These are phyloP conservation scores for Bradynema listronoti DNA, from an alignment of 1,140 invertebrate genomes.

Conservation along the genomic window DNA sequence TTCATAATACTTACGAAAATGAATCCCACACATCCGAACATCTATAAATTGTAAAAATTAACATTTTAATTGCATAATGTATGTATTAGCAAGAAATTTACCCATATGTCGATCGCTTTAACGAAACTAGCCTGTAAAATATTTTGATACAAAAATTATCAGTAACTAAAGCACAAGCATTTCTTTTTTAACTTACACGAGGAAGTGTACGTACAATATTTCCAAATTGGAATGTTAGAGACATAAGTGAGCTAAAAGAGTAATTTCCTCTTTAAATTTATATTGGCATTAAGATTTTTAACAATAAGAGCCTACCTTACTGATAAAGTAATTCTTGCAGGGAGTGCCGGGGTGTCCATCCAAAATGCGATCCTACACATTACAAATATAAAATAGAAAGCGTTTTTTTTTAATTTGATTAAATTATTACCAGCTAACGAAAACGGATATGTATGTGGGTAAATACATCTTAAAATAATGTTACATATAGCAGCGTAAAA, in stretches of 20 bases:
- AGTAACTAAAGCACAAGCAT: no score
- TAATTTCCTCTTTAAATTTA: background rate
- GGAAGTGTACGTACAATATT: slow-evolving; percentile 55
- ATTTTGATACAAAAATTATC: slow-evolving; percentile 17
- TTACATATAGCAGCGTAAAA: no score
- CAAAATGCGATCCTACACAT: slow-evolving; percentile 52
- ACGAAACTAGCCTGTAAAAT: slow-evolving; percentile 45
- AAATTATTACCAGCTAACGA: no score
- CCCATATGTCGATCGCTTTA: slow-evolving; percentile 52
- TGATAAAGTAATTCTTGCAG: slow-evolving; percentile 46
- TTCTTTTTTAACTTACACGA: slow-evolving; percentile 31
- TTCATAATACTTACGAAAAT: slow-evolving; percentile 32
- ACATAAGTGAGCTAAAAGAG: slow-evolving; percentile 45
- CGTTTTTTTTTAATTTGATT: no score
- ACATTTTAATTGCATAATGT: background rate
- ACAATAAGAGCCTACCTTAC: slow-evolving; percentile 21
- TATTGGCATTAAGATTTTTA: no score
- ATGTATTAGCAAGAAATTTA: slow-evolving; percentile 3
- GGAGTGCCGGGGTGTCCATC: slow-evolving; percentile 56
- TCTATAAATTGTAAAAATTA: slow-evolving; percentile 48
- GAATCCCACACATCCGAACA: slow-evolving; percentile 56
- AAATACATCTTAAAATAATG: no score
- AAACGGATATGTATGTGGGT: slow-evolving; percentile 54
- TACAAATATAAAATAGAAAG: slow-evolving; percentile 8
- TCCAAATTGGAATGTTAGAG: slow-evolving; percentile 57